phyloP scores from a whole-genome alignment of 2,888 invertebrate species.

The Dasypogon diadema region DNA sequence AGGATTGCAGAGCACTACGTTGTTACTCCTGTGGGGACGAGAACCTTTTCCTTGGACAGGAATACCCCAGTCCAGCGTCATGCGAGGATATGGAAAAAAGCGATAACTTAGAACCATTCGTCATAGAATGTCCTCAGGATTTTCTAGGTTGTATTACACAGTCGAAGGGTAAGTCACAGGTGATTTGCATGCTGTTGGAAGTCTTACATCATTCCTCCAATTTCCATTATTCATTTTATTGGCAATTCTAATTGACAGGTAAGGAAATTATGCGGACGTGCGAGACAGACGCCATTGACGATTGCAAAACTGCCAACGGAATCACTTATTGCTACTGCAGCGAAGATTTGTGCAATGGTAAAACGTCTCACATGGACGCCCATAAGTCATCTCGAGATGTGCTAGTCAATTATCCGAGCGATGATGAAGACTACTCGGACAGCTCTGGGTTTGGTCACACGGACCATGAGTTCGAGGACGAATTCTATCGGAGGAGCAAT shows the following conservation, averaged over 20 bases:
- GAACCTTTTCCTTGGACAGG: slow-evolving; percentile 54
- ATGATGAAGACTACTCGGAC: slow-evolving; percentile 55
- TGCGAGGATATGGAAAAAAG: slow-evolving; percentile 55
- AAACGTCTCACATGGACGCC: slow-evolving; percentile 53
- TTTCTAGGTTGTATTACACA: slow-evolving; percentile 56
- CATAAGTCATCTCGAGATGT: slow-evolving; percentile 52
- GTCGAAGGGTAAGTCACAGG: slow-evolving; percentile 52
- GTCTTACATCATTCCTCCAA: background rate
- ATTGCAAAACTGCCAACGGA: slow-evolving; percentile 58
- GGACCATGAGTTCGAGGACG: slow-evolving; percentile 18
- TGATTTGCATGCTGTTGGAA: background rate
- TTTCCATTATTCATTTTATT: background rate
- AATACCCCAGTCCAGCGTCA: slow-evolving; percentile 53
- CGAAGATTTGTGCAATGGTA: slow-evolving; percentile 56
- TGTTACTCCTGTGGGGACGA: slow-evolving; percentile 56
- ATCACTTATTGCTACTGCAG: slow-evolving; percentile 57
- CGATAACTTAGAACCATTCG: slow-evolving; percentile 51
- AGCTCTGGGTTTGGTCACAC: slow-evolving; percentile 31
- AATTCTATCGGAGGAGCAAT: background rate
- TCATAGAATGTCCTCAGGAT: slow-evolving; percentile 56
- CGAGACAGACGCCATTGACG: slow-evolving; percentile 55
- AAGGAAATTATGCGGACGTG: slow-evolving; percentile 56
- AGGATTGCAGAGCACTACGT: slow-evolving; percentile 42
- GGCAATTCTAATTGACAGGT: slow-evolving; percentile 47
- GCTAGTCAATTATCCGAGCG: slow-evolving; percentile 53